Base-by-base conservation (phyloP, 2,888 invertebrate genomes). In the Cerceris ruficornis region DNA sequence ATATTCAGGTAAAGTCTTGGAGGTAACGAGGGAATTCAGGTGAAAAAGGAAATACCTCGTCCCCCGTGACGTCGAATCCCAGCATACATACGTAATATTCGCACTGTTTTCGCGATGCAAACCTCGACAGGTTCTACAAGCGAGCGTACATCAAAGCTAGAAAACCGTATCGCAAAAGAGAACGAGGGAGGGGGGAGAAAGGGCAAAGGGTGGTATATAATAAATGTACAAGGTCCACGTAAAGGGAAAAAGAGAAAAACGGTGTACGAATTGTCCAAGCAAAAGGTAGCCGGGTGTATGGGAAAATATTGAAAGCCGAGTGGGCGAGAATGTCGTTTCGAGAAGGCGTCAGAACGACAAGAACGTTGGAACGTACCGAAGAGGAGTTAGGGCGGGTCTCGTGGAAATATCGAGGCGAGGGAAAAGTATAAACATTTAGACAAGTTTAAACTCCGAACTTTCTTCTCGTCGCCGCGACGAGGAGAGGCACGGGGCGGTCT, bases 361-460 rank as follows among this genome's bases (percentile, higher is more conserved):
- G 64, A 71, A 60, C 60, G 78, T 69, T 61, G 69, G 68, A 72
- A 49, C 52, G 55, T 65, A 28, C 69, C 64, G n/a, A 55, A 66
- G 59, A 42, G 66, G 73, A 57, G 69, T 43, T 52, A 68, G 66
- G 77, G 52, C 17, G 66, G 64, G 64, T 79, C 77, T 71, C 80
- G 77, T 75, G 77, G 84, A 88, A 87, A 87, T 87, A 83, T 85
- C 85, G 77, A 83, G 62, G 84, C 80, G 79, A 82, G 75, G 80
- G 75, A 84, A 85, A 88, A 83, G 84, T 88, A 86, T 83, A 88
- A 88, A 88, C 88, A 88, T 89, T 89, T 88, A 88, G 88, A 89
- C 87, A 87, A 90, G 89, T 89, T 89, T 87, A 87, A 88, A 87
- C 84, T 88, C 68, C 28, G 84, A 89, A 90, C 84, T 90, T 90